These are phyloP conservation scores for Gymnoscopelus microlampas DNA, from an alignment of 2,797 vertebrate species.

Conservation along the genomic window DNA sequence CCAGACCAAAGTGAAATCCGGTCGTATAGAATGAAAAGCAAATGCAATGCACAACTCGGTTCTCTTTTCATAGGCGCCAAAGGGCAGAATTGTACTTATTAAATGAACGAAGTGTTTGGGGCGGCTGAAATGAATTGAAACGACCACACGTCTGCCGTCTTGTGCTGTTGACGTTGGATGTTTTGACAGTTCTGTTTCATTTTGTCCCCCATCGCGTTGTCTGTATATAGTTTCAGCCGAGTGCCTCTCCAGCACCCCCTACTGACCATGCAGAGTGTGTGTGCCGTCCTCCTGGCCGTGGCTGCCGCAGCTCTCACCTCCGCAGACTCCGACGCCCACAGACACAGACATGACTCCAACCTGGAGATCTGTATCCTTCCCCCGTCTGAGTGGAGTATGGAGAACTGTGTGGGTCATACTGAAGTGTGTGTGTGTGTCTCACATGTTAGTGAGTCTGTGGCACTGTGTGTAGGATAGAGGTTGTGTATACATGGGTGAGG, in stretches of 20 bases:
- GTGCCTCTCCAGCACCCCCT: conserved; percentile 55
- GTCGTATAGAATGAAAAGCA: not conserved
- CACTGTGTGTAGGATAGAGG: no score
- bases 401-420: not conserved
- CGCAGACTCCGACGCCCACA: conserved; percentile 77
- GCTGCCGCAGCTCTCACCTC: conserved; percentile 69
- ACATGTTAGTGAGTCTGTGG: not conserved
- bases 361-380: conserved; percentile 97
- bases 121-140: not conserved
- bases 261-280: conserved; percentile 84
- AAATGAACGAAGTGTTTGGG: not conserved
- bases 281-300: conserved; percentile 77
- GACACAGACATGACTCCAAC: conserved; percentile 84
- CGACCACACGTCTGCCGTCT: not conserved
- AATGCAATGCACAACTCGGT: conserved; percentile 4
- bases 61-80: no score
- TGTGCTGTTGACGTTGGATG: conserved; percentile 1
- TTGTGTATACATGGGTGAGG: no score
- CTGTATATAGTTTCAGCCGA: conserved; percentile 15
- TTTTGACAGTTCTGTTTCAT: not conserved
- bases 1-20: conserved; percentile 12
- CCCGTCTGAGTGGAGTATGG: not conserved
- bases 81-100: not conserved
- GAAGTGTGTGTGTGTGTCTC: not conserved
- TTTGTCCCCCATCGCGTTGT: not conserved